A percentile compares a stretch with the other conserved stretches of the same genome.
phyloP scores from a whole-genome alignment of 2,797 vertebrate species.

The Harpagifer antarcticus region DNA sequence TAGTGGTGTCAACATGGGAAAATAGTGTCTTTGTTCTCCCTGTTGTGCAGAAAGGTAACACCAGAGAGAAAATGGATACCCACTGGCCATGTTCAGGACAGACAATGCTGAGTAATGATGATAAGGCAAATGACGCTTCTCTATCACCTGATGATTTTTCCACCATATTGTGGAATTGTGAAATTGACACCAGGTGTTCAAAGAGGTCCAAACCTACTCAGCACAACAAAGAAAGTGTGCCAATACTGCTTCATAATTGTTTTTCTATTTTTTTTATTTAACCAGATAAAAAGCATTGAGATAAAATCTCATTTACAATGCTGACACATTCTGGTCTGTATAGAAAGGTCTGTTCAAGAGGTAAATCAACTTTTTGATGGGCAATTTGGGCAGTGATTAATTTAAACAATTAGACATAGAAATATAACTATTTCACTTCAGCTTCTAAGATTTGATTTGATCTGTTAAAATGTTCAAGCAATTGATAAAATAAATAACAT shows the following conservation, averaged over 20 bases:
- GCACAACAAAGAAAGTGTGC: not conserved
- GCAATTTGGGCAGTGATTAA: too few species aligned
- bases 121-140: not conserved
- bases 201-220: not conserved
- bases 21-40: conserved; percentile 50
- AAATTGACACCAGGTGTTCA: not conserved
- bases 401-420: too few species aligned
- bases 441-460: too few species aligned
- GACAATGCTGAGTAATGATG: conserved; percentile 11
- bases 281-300: too few species aligned
- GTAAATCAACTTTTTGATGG: too few species aligned
- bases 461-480: not conserved
- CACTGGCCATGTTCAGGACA: not conserved
- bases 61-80: conserved; percentile 50
- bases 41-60: conserved; percentile 42
- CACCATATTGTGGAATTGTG: not conserved
- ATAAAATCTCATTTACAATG: too few species aligned
- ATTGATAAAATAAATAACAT: not conserved
- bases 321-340: too few species aligned
- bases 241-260: not conserved
- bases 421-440: too few species aligned
- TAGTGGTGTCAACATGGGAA: conserved; percentile 31
- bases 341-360: too few species aligned
- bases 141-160: not conserved
- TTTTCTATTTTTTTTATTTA: too few species aligned